Percentiles rank a stretch among this genome's conserved stretches.
Evolutionary conservation across 2,888 invertebrate genomes (phyloP).

Genomic region (Habrosyne pyritoides): DNA sequence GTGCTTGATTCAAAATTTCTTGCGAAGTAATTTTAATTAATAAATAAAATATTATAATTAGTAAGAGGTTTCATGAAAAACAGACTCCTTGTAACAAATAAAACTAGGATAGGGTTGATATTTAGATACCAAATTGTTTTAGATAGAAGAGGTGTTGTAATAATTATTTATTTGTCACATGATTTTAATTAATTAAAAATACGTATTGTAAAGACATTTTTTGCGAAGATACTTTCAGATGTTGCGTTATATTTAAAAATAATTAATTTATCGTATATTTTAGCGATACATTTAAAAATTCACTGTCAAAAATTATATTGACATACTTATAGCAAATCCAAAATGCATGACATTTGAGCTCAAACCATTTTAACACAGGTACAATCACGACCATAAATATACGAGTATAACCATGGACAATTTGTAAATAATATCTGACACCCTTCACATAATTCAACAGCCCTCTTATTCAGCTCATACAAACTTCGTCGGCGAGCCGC

Average conservation of each 20-base stretch:
- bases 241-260: background rate
- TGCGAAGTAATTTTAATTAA: background rate
- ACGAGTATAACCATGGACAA: too few relatives aligned
- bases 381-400: too few relatives aligned
- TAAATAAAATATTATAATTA: constrained; percentile 20
- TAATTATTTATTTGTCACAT: background rate
- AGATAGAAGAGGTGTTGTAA: constrained; percentile 33
- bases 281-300: too few relatives aligned
- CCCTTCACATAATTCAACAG: too few relatives aligned
- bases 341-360: too few relatives aligned
- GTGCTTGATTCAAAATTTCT: background rate
- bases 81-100: background rate
- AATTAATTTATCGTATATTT: too few relatives aligned
- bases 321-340: too few relatives aligned
- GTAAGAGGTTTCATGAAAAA: constrained; percentile 21
- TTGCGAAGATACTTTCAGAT: background rate
- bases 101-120: background rate
- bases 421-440: too few relatives aligned
- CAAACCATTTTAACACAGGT: too few relatives aligned
- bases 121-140: constrained; percentile 24
- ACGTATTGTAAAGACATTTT: background rate
- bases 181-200: constrained; percentile 8
- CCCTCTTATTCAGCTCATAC: too few relatives aligned
- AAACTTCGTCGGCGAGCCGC: too few relatives aligned
- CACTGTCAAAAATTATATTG: too few relatives aligned